Evolutionary conservation across 2,113 vertebrate species (phyloP).

Genomic region (Zingel zingel): DNA sequence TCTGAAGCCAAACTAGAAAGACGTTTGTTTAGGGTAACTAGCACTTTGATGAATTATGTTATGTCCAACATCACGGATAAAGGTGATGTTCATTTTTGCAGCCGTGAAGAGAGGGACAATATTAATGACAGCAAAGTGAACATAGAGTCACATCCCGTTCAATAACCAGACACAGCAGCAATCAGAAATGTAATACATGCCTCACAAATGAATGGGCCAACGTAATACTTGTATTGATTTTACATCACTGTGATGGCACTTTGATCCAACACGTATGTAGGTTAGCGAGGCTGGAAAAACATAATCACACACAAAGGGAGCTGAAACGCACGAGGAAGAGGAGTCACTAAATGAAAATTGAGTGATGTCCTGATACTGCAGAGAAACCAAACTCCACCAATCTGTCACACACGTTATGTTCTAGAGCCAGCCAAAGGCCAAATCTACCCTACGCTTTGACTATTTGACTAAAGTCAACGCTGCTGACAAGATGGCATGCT

Average conservation of each 20-base stretch:
- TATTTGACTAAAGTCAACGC: not conserved
- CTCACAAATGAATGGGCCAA: conserved; percentile 10
- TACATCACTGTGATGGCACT: conserved; percentile 12
- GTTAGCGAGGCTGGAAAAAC: conserved; percentile 22
- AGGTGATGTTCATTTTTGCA: not conserved
- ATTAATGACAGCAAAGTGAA: conserved; percentile 1
- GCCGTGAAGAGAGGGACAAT: not conserved
- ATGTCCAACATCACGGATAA: conserved; percentile 3
- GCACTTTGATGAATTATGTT: conserved; percentile 8
- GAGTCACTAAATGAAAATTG: not conserved
- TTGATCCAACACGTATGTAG: conserved; percentile 17
- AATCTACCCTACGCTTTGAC: not conserved
- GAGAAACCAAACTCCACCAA: not conserved
- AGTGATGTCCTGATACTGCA: not conserved
- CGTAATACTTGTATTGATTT: conserved; percentile 35
- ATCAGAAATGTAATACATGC: conserved; percentile 20
- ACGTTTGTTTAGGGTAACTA: not conserved
- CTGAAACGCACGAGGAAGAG: not conserved
- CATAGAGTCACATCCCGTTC: not conserved
- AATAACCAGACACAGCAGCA: conserved; percentile 23
- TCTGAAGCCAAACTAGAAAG: not conserved
- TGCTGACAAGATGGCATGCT: no score
- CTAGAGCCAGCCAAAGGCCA: not conserved
- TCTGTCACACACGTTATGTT: conserved; percentile 2
- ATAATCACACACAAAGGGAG: not conserved